These are phyloP conservation scores for Drosophila mayaguana DNA, from an alignment of 2,888 invertebrate species.

Conservation along the genomic window DNA sequence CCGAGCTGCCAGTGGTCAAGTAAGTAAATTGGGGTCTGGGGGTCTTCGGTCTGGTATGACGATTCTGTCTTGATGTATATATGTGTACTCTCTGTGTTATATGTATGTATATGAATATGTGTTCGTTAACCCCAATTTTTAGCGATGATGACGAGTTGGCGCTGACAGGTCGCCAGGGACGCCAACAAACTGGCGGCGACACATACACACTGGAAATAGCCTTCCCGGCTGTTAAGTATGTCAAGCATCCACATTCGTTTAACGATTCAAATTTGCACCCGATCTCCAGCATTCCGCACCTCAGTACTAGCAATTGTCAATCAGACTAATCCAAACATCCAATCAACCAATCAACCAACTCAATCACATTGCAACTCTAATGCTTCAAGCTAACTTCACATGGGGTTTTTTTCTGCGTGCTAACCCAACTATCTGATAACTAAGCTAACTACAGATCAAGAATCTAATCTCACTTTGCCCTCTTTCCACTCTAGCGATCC, in stretches of 20 bases:
- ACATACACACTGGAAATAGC: conserved; percentile 96
- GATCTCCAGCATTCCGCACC: conserved; percentile 63
- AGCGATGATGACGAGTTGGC: conserved; percentile 76
- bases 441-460: background rate
- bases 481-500: conserved; percentile 89
- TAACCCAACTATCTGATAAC: conserved; percentile 36
- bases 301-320: conserved; percentile 52
- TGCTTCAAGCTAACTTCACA: conserved; percentile 63
- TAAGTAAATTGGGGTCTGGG: conserved; percentile 86
- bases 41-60: conserved; percentile 40
- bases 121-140: conserved; percentile 78
- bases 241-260: conserved; percentile 68
- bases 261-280: conserved; percentile 51
- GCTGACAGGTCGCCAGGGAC: conserved; percentile 89
- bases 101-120: conserved; percentile 60
- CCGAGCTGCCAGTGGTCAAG: conserved; percentile 94
- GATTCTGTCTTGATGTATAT: conserved; percentile 27
- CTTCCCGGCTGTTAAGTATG: conserved; percentile 96
- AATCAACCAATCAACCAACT: conserved; percentile 28
- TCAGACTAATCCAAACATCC: conserved; percentile 59
- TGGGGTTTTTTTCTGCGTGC: conserved; percentile 40
- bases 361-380: conserved; percentile 37
- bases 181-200: conserved; percentile 91
- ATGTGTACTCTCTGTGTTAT: conserved; percentile 51
- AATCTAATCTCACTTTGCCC: background rate